A percentile compares a stretch with the other conserved stretches of the same genome.
Evolutionary conservation across 2,888 invertebrate genomes (phyloP).

Genomic region (Zelleria hepariella): DNA sequence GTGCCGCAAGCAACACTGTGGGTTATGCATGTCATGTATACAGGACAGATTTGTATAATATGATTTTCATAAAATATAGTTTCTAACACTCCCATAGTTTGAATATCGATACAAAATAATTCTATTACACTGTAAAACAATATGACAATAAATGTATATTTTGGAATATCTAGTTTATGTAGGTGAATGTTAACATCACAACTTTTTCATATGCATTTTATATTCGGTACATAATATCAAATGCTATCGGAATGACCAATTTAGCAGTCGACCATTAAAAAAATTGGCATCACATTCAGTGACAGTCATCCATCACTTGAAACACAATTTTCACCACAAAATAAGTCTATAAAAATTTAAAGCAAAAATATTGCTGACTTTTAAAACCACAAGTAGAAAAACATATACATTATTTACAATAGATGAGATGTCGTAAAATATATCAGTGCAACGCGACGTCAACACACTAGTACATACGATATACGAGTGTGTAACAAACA

Average conservation of each 20-base stretch:
- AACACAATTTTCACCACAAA: neutral
- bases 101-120: neutral
- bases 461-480: conserved; percentile 30
- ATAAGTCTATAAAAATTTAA: conserved; percentile 4
- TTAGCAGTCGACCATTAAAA: neutral
- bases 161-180: neutral
- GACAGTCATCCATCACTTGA: neutral
- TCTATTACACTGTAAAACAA: neutral
- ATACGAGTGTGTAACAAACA: conserved; percentile 23
- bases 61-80: neutral
- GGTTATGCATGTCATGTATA: neutral
- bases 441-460: conserved; percentile 21
- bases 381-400: conserved; percentile 37
- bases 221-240: neutral
- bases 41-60: neutral
- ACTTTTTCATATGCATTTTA: neutral
- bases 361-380: conserved; percentile 27
- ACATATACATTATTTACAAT: conserved; percentile 54
- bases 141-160: neutral
- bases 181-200: neutral
- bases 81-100: neutral
- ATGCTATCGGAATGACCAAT: conserved; percentile 5
- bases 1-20: neutral
- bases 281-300: neutral
- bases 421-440: conserved; percentile 37